Conservation (phyloP, 1,140 invertebrate genomes). For the Diuraphis noxia region DNA sequence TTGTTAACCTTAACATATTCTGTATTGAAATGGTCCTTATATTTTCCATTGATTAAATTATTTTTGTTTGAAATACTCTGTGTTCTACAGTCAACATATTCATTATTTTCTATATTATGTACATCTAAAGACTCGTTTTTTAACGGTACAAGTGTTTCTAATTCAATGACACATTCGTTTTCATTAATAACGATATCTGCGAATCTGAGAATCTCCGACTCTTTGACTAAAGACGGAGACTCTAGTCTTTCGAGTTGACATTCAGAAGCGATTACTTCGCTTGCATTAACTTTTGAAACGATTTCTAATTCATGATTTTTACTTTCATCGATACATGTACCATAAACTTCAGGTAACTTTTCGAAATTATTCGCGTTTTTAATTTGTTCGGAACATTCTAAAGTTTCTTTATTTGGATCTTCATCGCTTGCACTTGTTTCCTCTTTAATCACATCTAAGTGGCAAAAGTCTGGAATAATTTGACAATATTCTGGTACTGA, state of each 20-base stretch:
- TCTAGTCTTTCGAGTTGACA: background rate
- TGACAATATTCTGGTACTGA: conserved; percentile 24
- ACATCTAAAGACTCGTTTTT: background rate
- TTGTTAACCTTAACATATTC: background rate
- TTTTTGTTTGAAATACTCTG: background rate
- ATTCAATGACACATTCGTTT: background rate
- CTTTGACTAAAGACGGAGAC: conserved; percentile 17
- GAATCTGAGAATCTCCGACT: background rate
- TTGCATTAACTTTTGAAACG: background rate
- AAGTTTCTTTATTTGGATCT: conserved; percentile 55
- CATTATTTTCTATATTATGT: background rate
- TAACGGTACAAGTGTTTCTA: background rate
- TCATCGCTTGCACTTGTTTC: conserved; percentile 58
- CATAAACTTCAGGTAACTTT: conserved; percentile 55
- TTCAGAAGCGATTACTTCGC: background rate
- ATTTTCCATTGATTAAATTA: background rate
- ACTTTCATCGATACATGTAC: conserved; percentile 28
- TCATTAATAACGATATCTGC: background rate
- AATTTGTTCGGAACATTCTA: conserved; percentile 54
- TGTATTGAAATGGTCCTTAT: background rate
- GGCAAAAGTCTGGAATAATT: conserved; percentile 52
- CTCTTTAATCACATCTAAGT: conserved; percentile 58
- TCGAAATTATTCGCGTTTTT: conserved; percentile 54
- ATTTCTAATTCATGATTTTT: background rate
- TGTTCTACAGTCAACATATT: background rate